These are phyloP conservation scores for Liolophura sinensis DNA, from an alignment of 1,140 invertebrate species.

Conservation along the genomic window DNA sequence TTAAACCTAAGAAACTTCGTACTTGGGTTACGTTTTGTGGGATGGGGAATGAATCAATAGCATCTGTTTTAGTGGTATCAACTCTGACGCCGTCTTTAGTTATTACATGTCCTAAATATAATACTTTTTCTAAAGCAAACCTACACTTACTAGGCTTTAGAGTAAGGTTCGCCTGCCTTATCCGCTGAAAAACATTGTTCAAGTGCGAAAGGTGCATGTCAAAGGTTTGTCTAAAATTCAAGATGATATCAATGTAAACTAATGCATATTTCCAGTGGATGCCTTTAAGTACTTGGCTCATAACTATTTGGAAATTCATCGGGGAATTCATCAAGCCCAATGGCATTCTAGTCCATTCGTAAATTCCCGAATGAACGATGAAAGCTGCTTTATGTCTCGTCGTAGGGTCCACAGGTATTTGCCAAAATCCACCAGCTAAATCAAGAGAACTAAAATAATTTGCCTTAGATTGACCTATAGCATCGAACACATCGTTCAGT, in stretches of 20 bases:
- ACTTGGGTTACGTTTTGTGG: slow-evolving; percentile 17
- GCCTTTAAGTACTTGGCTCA: slow-evolving; percentile 13
- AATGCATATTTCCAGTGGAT: slow-evolving; percentile 13
- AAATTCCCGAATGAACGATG: slow-evolving; percentile 14
- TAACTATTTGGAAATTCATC: slow-evolving; percentile 14
- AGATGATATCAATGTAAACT: slow-evolving; percentile 24
- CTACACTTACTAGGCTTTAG: slow-evolving; percentile 23
- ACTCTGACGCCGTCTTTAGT: slow-evolving; percentile 16
- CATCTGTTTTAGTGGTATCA: slow-evolving; percentile 15
- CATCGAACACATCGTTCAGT: slow-evolving; percentile 20
- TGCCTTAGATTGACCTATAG: slow-evolving; percentile 13
- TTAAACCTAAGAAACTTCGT: slow-evolving; percentile 23
- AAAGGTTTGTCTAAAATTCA: slow-evolving; percentile 17
- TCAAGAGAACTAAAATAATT: slow-evolving; percentile 16
- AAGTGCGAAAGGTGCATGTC: slow-evolving; percentile 19
- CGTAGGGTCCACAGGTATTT: slow-evolving; percentile 13
- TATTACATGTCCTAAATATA: slow-evolving; percentile 23
- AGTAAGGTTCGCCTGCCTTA: slow-evolving; percentile 11
- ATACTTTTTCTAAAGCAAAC: slow-evolving; percentile 12
- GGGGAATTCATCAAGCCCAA: slow-evolving; percentile 25
- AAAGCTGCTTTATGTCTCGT: slow-evolving; percentile 19
- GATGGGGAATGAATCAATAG: slow-evolving; percentile 12
- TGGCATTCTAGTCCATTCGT: slow-evolving; percentile 18
- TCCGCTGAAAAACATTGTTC: slow-evolving; percentile 15
- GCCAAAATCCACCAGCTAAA: slow-evolving; percentile 22